phyloP scores from a whole-genome alignment of 2,888 invertebrate genomes.

The Lasioglossum leucozonium region DNA sequence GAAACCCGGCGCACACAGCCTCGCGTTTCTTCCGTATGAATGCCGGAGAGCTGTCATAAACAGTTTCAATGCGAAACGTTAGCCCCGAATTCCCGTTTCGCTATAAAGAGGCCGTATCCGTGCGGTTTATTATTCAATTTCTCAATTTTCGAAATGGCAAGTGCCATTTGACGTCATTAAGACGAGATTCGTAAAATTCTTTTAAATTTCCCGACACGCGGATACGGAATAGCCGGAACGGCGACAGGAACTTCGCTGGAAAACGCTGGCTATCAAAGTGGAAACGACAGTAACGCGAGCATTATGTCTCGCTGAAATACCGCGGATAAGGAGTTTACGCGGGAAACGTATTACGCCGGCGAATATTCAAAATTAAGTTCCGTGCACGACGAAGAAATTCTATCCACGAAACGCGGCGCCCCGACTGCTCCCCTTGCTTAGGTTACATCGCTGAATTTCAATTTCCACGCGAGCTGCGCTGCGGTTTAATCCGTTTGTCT shows the following conservation, averaged over 20 bases:
- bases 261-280: conserved; percentile 8
- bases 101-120: neutral
- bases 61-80: conserved; percentile 6
- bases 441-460: conserved; percentile 52
- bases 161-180: neutral
- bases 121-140: neutral
- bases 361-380: conserved; percentile 57
- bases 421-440: neutral
- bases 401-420: conserved; percentile 22
- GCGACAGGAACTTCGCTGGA: neutral
- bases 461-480: conserved; percentile 42
- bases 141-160: neutral
- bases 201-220: neutral
- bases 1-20: neutral
- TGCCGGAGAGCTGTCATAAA: conserved; percentile 20
- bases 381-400: conserved; percentile 43
- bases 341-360: conserved; percentile 26
- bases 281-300: conserved; percentile 9
- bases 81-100: neutral
- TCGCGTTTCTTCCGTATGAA: neutral
- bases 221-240: neutral
- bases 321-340: conserved; percentile 39
- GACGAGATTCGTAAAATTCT: neutral
- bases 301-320: conserved; percentile 15
- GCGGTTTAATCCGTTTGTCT: conserved; percentile 44